Conservation (phyloP, 1,140 invertebrate genomes). For the Pogonognathellus flavescens region DNA sequence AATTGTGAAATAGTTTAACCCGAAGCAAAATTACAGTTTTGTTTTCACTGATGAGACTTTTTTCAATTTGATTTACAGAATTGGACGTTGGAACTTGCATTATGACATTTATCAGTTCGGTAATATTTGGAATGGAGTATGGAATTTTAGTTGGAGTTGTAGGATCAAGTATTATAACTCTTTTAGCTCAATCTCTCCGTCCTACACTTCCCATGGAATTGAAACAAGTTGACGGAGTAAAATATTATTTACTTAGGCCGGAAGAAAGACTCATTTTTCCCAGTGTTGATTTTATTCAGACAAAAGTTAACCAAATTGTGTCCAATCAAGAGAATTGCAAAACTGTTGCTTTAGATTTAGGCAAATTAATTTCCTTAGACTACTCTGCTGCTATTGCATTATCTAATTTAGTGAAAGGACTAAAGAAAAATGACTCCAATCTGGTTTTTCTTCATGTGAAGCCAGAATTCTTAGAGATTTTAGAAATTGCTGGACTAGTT, state of each 20-base stretch:
- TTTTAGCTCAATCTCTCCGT: conserved; percentile 74
- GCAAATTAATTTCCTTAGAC: background rate
- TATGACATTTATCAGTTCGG: conserved; percentile 85
- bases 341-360: conserved; percentile 13
- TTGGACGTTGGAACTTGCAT: conserved; percentile 81
- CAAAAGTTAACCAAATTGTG: conserved; percentile 29
- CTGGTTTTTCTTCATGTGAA: conserved; percentile 8
- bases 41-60: background rate
- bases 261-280: conserved; percentile 52
- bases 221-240: background rate
- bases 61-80: conserved; percentile 70
- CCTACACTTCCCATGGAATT: conserved; percentile 49
- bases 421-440: background rate
- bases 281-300: conserved; percentile 51
- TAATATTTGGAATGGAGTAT: conserved; percentile 87
- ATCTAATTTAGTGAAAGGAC: background rate
- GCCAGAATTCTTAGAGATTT: conserved; percentile 9
- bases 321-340: background rate
- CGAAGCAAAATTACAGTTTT: background rate
- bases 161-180: conserved; percentile 84
- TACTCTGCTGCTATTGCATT: conserved; percentile 11
- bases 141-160: conserved; percentile 90
- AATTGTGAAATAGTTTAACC: background rate
- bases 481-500: conserved; percentile 28
- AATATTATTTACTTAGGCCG: conserved; percentile 42